These are phyloP conservation scores for Cyanoderma ruficeps DNA, from an alignment of 2,113 vertebrate species.

Conservation along the genomic window DNA sequence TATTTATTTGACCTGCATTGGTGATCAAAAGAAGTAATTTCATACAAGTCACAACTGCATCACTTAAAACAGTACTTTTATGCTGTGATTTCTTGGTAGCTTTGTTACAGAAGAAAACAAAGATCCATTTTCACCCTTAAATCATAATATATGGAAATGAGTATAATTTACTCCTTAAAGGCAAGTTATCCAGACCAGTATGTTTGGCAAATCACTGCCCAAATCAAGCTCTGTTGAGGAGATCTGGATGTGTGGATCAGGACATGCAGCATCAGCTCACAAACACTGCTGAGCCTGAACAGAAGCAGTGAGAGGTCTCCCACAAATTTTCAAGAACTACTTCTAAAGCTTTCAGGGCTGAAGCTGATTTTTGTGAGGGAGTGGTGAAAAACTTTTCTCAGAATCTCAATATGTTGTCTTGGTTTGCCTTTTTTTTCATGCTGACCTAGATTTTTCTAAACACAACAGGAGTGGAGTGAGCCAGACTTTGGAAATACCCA, in stretches of 20 bases:
- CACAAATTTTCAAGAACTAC: neutral
- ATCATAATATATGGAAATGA: neutral
- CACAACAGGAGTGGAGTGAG: neutral
- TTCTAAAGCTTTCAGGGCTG: neutral
- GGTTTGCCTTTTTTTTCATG: neutral
- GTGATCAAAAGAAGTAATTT: neutral
- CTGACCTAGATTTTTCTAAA: neutral
- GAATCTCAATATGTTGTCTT: rapidly evolving
- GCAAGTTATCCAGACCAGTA: neutral
- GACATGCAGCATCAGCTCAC: neutral
- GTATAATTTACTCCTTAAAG: neutral
- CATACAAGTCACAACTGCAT: neutral
- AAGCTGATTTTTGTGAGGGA: neutral
- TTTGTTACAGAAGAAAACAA: neutral
- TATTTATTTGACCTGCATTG: neutral
- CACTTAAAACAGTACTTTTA: neutral
- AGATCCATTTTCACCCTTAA: neutral
- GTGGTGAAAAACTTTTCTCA: neutral
- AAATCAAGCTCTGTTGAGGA: neutral
- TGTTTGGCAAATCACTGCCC: neutral
- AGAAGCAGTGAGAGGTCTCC: neutral
- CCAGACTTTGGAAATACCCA: neutral
- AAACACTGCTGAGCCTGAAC: neutral
- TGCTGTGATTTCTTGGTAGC: neutral
- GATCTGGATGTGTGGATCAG: neutral